These are phyloP conservation scores for Microdon myrmicae DNA, from an alignment of 2,888 invertebrate genomes.

Conservation along the genomic window DNA sequence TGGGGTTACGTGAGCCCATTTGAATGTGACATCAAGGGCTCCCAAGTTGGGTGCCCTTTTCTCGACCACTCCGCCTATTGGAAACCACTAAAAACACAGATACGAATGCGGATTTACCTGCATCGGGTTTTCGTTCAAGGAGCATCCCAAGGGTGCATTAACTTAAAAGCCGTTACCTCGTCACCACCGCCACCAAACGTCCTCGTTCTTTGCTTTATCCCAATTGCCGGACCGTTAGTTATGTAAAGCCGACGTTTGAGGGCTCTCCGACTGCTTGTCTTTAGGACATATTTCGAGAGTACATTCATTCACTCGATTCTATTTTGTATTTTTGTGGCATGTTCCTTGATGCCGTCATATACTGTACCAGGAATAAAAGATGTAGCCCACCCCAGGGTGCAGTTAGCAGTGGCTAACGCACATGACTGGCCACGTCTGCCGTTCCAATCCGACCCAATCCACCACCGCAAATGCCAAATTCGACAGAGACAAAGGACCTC, in stretches of 20 bases:
- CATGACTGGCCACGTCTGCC: too few species aligned
- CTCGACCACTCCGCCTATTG: conserved; percentile 41
- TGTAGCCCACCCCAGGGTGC: too few species aligned
- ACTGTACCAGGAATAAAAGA: too few species aligned
- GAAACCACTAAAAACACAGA: conserved; percentile 53
- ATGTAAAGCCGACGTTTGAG: conserved; percentile 26
- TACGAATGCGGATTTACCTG: conserved; percentile 50
- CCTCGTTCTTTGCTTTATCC: conserved; percentile 8
- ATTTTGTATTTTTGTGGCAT: too few species aligned
- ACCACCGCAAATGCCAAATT: too few species aligned
- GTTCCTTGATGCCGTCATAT: too few species aligned
- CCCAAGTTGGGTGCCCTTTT: conserved; percentile 24
- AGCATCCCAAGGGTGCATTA: conserved; percentile 48
- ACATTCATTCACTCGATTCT: too few species aligned
- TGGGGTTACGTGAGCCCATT: conserved; percentile 45
- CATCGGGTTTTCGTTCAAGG: conserved; percentile 51
- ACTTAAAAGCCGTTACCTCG: conserved; percentile 41
- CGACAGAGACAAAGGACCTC: neutral
- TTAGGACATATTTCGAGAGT: too few species aligned
- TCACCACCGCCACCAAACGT: conserved; percentile 1
- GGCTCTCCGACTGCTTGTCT: conserved; percentile 26
- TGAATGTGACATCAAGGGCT: conserved; percentile 46
- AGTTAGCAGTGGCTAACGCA: too few species aligned
- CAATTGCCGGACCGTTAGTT: conserved; percentile 47
- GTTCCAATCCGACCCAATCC: too few species aligned